Evolutionary conservation across 92 coral and sea anemone genomes (phyloP).

Genomic region (Epizoanthus ramosus): DNA sequence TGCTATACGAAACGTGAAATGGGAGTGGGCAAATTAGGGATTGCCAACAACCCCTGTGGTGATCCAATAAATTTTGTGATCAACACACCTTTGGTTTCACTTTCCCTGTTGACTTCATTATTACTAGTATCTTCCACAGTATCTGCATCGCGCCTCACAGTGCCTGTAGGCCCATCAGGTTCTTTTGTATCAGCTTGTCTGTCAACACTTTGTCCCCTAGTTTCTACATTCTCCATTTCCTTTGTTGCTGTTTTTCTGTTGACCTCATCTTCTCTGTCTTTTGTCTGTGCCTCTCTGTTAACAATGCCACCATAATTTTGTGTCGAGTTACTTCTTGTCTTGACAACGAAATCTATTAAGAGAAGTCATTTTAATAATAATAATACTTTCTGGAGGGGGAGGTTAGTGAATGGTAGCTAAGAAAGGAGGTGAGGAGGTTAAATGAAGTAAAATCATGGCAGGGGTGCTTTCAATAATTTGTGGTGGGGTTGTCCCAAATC

Average conservation of each 20-base stretch:
- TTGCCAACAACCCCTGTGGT: too few relatives aligned
- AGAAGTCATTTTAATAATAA: neutral
- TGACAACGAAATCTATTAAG: neutral
- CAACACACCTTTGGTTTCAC: conserved; percentile 17
- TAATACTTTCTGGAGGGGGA: too few relatives aligned
- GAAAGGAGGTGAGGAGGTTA: too few relatives aligned
- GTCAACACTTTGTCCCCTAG: conserved; percentile 10
- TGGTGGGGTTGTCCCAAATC: neutral
- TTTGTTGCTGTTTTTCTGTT: neutral
- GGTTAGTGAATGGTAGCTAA: too few relatives aligned
- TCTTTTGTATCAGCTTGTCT: conserved; percentile 9
- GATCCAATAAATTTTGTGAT: neutral
- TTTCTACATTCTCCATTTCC: conserved; percentile 1
- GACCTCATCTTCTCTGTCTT: conserved; percentile 21
- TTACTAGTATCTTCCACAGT: conserved; percentile 1
- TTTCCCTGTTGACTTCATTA: neutral
- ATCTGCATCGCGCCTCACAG: neutral
- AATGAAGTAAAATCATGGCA: too few relatives aligned
- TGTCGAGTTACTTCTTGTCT: neutral
- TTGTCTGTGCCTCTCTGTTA: conserved; percentile 15
- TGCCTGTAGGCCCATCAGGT: neutral
- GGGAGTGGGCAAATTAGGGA: too few relatives aligned
- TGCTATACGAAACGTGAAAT: too few relatives aligned
- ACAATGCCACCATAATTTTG: neutral
- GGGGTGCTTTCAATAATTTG: neutral